Percentiles rank a stretch among this genome's conserved stretches.
Conservation (phyloP, 2,113 vertebrate genomes). For the Muntiacus reevesi region DNA sequence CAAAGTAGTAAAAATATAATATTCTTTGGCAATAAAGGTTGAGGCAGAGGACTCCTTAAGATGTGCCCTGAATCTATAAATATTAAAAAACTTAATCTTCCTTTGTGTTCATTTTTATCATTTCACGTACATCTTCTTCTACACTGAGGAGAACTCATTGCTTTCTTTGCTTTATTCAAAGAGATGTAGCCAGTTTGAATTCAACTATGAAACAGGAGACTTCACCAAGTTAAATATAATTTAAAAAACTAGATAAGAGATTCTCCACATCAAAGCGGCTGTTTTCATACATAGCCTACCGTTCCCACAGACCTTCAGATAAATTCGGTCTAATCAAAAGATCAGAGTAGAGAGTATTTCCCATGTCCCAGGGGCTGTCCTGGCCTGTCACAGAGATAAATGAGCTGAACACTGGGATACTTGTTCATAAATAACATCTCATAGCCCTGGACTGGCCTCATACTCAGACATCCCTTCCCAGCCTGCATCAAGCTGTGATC, state of each 20-base stretch:
- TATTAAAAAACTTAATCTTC: background rate
- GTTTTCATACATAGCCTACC: background rate
- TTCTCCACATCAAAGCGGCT: background rate
- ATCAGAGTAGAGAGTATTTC: background rate
- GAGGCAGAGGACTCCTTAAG: background rate
- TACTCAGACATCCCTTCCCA: background rate
- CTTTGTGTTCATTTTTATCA: background rate
- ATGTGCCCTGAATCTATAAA: background rate
- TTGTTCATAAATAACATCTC: background rate
- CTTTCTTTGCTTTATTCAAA: background rate
- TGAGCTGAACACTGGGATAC: background rate
- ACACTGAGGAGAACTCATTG: background rate
- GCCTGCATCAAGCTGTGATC: background rate
- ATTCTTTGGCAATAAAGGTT: background rate
- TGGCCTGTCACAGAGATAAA: background rate
- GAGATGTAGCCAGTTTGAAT: background rate
- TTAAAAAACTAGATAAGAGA: background rate
- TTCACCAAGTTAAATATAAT: background rate
- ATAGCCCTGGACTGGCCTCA: background rate
- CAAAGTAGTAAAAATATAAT: background rate
- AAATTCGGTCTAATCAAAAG: background rate
- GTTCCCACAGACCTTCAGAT: background rate
- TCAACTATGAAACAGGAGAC: background rate
- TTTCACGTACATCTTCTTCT: background rate
- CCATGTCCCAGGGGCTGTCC: background rate